phyloP scores from a whole-genome alignment of 2,113 vertebrate species.

The Lipotes vexillifer region DNA sequence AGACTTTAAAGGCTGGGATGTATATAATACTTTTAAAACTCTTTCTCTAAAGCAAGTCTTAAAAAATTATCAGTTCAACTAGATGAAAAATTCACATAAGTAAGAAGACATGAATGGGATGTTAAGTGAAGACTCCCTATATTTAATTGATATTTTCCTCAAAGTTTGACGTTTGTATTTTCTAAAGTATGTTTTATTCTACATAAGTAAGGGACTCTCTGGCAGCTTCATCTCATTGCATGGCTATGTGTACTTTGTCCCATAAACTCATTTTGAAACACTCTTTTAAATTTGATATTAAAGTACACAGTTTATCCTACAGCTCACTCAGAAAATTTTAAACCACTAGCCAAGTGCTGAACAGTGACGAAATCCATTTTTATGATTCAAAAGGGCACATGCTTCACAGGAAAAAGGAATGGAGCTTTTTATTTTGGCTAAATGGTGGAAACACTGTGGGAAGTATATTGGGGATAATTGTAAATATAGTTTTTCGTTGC shows the following conservation, averaged over 20 bases:
- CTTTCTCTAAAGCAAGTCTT: not conserved
- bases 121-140: not conserved
- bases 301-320: not conserved
- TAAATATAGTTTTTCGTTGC: constrained; percentile 51
- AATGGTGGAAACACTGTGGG: not conserved
- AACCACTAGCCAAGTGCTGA: not conserved
- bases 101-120: not conserved
- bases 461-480: constrained; percentile 23
- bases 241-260: not conserved
- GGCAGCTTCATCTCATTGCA: not conserved
- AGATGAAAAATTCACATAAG: not conserved
- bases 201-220: not conserved
- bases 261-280: not conserved
- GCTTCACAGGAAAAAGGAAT: not conserved
- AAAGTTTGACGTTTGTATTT: not conserved
- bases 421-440: constrained; percentile 10
- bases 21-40: not conserved
- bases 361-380: not conserved
- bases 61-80: not conserved
- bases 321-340: constrained; percentile 35
- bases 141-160: constrained; percentile 31
- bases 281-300: constrained; percentile 17
- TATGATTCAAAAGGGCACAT: not conserved
- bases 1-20: not conserved
- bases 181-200: not conserved